A percentile compares a stretch with the other conserved stretches of the same genome.
Conservation (phyloP, 2,113 vertebrate genomes). For the Salvelinus fontinalis region DNA sequence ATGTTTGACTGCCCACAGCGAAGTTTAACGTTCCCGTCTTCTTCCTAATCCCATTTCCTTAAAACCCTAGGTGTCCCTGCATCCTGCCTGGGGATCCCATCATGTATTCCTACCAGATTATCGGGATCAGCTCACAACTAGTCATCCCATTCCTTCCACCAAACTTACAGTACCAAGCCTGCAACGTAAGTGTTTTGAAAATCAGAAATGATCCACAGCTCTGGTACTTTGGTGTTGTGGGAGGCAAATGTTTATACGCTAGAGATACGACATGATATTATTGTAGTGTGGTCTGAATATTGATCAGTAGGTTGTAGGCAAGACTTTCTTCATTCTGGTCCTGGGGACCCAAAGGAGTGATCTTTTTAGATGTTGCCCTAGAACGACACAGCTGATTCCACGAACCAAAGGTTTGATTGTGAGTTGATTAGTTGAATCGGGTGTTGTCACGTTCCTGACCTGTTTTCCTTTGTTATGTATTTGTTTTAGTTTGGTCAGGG, state of each 20-base stretch:
- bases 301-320: no score
- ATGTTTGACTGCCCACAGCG: conserved; percentile 38
- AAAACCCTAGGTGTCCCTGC: conserved; percentile 70
- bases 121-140: conserved; percentile 67
- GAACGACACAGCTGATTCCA: no score
- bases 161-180: conserved; percentile 64
- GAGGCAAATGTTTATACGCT: no score
- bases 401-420: no score
- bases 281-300: no score
- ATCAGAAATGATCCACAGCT: conserved; percentile 55
- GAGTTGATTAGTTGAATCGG: no score
- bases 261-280: no score
- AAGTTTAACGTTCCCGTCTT: conserved; percentile 44
- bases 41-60: conserved; percentile 69
- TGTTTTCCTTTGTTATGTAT: no score
- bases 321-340: no score
- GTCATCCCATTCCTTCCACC: conserved; percentile 58
- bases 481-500: no score
- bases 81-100: conserved; percentile 54
- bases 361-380: no score
- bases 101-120: conserved; percentile 71
- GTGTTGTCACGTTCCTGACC: no score
- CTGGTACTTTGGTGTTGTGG: background rate
- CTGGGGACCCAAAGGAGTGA: conserved; percentile 27
- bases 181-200: conserved; percentile 53